Evolutionary conservation across 1,140 invertebrate genomes (phyloP), one percentile per base, ranked within the genome.

Genomic region (Dendrolimus punctatus): DNA sequence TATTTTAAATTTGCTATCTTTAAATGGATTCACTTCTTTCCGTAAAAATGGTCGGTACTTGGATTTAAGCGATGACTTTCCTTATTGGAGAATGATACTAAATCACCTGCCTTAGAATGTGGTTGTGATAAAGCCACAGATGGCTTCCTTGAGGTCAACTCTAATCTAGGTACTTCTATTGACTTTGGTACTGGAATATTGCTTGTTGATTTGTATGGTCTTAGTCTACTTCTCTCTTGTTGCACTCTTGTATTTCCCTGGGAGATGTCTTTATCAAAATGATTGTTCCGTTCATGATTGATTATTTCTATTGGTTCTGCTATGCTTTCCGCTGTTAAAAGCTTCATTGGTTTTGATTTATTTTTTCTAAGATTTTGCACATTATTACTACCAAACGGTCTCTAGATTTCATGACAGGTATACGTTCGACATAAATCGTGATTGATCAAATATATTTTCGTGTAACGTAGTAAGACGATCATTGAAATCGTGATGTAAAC

Each of bases 401-500:
- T 45, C 43, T 45, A 45, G 38, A 41, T 9, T 40, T 41, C 37
- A 56, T 55, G 39, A 55, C 36, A 53, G 56, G 49, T n/a, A 38
- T 60, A 59, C 48, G 51, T 52, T 23, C 6, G 62, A 40, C 40
- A 48, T 43, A 6, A 64, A 39, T 44, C 50, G 52, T 9, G 52
- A 53, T 39, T 45, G 37, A 39, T 51, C 50, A 39, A 51, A 43
- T 38, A 73, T 42, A 54, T 53, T 57, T 44, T 74, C 58, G 42
- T 60, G 63, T 50, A 76, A 51, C 10, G 62, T 50, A 39, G 57
- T 58, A 49, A 81, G 53, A 10, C 70, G 65, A 47, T 76, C 73
- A 46, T 69, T 75, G 40, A 79, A 64, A 48, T 79, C 78, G 39
- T 52, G 55, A 44, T 72, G 68, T 44, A 80, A 54, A 45, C 64